Conservation (phyloP, 1,140 invertebrate genomes). For the Dinothrombium tinctorium region DNA sequence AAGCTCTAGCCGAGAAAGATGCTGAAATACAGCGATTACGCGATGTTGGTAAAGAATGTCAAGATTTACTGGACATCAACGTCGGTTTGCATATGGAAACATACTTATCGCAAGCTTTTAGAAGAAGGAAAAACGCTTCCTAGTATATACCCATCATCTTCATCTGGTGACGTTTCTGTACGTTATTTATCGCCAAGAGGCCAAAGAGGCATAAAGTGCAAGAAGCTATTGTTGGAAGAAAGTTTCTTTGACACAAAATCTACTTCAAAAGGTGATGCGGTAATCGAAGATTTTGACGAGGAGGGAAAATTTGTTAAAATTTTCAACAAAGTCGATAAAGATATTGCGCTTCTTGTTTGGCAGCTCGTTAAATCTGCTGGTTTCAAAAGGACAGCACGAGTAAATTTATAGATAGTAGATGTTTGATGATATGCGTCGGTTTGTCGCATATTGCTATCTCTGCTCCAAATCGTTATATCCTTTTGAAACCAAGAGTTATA, state of each 20-base stretch:
- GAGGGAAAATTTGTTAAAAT: slow-evolving; percentile 74
- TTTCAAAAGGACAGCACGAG: too few species aligned
- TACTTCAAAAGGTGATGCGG: slow-evolving; percentile 45
- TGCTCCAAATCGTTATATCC: slow-evolving; percentile 12
- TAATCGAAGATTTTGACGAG: slow-evolving; percentile 58
- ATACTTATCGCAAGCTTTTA: slow-evolving; percentile 75
- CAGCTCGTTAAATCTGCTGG: slow-evolving; percentile 12
- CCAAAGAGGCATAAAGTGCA: too few species aligned
- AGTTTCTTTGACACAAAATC: not conserved
- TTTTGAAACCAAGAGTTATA: slow-evolving; percentile 13
- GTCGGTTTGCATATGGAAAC: slow-evolving; percentile 86
- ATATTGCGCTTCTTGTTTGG: slow-evolving; percentile 15
- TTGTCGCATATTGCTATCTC: slow-evolving; percentile 10
- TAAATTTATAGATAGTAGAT: too few species aligned
- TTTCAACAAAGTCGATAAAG: slow-evolving; percentile 58
- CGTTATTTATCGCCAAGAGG: slow-evolving; percentile 5
- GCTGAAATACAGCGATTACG: slow-evolving; percentile 50
- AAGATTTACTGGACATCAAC: slow-evolving; percentile 90
- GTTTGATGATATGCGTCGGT: too few species aligned
- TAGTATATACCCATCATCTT: slow-evolving; percentile 6
- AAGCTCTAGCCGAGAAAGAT: slow-evolving; percentile 41
- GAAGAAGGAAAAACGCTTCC: slow-evolving; percentile 38
- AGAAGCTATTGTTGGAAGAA: not conserved
- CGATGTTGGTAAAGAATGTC: slow-evolving; percentile 70
- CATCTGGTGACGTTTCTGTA: too few species aligned